Evolutionary conservation across 1,140 invertebrate genomes (phyloP).

Genomic region (Mesaphorura yosii): DNA sequence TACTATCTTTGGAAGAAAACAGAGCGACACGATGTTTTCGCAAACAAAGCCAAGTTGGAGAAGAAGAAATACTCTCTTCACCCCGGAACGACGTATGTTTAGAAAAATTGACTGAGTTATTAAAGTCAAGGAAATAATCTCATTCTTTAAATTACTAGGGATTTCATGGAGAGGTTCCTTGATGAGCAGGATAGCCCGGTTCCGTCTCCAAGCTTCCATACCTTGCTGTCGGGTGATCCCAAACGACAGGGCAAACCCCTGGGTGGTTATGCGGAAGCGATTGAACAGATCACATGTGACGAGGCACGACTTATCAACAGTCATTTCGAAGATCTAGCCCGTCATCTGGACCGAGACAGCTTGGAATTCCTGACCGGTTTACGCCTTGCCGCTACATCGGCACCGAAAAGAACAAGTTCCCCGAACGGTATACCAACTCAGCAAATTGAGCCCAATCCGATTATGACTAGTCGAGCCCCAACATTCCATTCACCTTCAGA

Average conservation of each 20-base stretch:
- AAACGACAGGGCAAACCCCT: slow-evolving; percentile 42
- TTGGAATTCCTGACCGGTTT: slow-evolving; percentile 32
- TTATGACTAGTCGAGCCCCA: too few species aligned
- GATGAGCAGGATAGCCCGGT: slow-evolving; percentile 59
- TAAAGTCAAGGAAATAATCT: too few species aligned
- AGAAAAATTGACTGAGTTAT: slow-evolving; percentile 12
- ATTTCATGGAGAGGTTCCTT: slow-evolving; percentile 76
- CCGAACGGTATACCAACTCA: too few species aligned
- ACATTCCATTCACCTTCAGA: too few species aligned
- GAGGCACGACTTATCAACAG: slow-evolving; percentile 21
- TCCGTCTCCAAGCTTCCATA: slow-evolving; percentile 48
- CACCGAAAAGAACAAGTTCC: too few species aligned
- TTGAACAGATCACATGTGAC: slow-evolving; percentile 37
- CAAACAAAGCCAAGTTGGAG: slow-evolving; percentile 66
- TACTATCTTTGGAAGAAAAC: slow-evolving; percentile 99
- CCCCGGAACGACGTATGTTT: slow-evolving; percentile 57
- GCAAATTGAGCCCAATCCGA: too few species aligned
- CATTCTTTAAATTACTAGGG: slow-evolving; percentile 44
- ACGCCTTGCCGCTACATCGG: too few species aligned
- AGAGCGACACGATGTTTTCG: slow-evolving; percentile 86
- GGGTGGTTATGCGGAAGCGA: slow-evolving; percentile 40
- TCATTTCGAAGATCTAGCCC: slow-evolving; percentile 32
- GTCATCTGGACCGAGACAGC: slow-evolving; percentile 30
- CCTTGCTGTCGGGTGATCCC: slow-evolving; percentile 49
- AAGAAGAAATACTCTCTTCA: slow-evolving; percentile 79